Evolutionary conservation across 2,888 invertebrate species (phyloP), one percentile per base, ranked within the genome.

Genomic region (Eupsilia transversa): DNA sequence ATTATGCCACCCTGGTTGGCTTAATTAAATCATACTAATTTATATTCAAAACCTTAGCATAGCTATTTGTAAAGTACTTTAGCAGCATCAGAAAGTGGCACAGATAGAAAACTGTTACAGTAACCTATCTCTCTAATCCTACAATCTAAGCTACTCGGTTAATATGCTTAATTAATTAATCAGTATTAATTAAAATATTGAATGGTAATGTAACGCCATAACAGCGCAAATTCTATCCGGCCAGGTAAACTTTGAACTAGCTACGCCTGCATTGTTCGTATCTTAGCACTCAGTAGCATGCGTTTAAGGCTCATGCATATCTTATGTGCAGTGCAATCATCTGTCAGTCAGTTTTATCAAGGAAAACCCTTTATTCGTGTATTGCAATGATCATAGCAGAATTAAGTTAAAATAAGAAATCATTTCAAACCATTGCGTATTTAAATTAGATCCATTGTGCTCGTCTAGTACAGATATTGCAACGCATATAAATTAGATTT

Each of bases 371-470:
- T 27, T 3, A 6, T 27, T 41, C 6, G 6, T 38, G 14, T 27
- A 43, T 33, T 41, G 5, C 10, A 38, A 23, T 23, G 23, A 38
- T 9, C 38, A 38, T 38, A 38, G 38, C 38, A 38, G 38, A 38
- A 9, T 38, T 3, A 38, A 38, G 9, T 38, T 38, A 1, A n/a
- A n/a, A n/a, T n/a, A n/a, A n/a, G 9, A 20, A 23, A 12, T 0
- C 1, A 54, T 69, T 35, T 49, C 3, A 35, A 63, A 52, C 2
- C 30, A 57, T 27, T 52, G 14, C n/a, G 17, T 30, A 75, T 69
- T 73, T 41, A 74, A 79, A 74, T 79, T 54, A 65, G 59, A 56
- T 59, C n/a, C 57, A 76, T 71, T 67, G 71, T 77, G 49, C 5
- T 68, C n/a, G 56, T 68, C 43, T 72, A 35, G 23, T 27, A 33